Conservation (phyloP, 2,797 vertebrate genomes). For the Pterois miles region DNA sequence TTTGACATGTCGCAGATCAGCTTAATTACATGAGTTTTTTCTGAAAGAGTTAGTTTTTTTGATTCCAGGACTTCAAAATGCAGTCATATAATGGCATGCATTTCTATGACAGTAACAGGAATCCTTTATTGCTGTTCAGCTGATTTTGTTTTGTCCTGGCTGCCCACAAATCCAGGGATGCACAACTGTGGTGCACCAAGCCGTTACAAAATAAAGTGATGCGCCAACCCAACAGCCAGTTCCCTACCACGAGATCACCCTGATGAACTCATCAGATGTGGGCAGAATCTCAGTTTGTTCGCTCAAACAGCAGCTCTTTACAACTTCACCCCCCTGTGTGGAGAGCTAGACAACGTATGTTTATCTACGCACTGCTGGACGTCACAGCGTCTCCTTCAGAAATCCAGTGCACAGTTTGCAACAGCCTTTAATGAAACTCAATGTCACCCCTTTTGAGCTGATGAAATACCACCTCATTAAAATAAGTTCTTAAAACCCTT, state of each 20-base stretch:
- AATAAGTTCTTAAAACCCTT: constrained; percentile 20
- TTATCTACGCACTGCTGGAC: neutral
- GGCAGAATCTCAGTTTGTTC: constrained; percentile 30
- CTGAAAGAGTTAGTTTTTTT: constrained; percentile 1
- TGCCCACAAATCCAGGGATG: constrained; percentile 2
- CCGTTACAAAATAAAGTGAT: constrained; percentile 19
- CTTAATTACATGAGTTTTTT: constrained; percentile 23
- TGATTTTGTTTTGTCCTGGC: constrained; percentile 8
- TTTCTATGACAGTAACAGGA: neutral
- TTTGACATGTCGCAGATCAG: constrained; percentile 1
- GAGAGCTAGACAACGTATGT: neutral
- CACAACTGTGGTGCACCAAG: neutral
- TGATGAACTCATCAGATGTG: constrained; percentile 31
- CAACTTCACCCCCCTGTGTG: neutral
- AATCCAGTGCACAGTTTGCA: neutral
- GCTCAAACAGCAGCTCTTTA: constrained; percentile 20
- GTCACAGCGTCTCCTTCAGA: neutral
- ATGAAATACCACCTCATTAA: constrained; percentile 13
- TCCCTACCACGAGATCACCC: constrained; percentile 8
- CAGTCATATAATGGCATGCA: neutral
- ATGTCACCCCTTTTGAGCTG: constrained; percentile 18
- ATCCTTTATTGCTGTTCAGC: neutral
- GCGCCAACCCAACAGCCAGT: neutral
- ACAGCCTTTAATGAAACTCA: constrained; percentile 21
- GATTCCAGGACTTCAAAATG: neutral